Percentiles rank a stretch among this genome's conserved stretches.
These are phyloP conservation scores for Bagarius yarrelli DNA, from an alignment of 2,113 vertebrate species.

Conservation along the genomic window DNA sequence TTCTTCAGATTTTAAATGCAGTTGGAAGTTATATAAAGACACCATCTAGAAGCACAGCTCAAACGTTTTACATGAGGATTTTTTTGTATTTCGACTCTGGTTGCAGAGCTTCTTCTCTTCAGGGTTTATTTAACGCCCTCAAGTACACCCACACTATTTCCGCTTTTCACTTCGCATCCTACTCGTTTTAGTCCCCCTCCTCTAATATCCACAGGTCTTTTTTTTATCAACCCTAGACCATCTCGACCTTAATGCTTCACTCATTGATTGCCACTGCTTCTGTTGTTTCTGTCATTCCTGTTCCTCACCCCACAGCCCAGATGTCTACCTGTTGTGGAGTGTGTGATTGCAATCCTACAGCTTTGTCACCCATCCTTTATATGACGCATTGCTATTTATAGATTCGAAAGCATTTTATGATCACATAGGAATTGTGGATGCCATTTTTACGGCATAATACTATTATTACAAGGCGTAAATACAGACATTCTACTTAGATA, in stretches of 20 bases:
- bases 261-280: not conserved
- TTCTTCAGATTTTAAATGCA: not conserved
- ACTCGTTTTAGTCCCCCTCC: conserved; percentile 4
- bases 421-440: not conserved
- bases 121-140: conserved; percentile 39
- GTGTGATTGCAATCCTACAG: conserved; percentile 22
- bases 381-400: not conserved
- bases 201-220: not conserved
- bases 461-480: not conserved
- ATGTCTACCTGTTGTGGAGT: conserved; percentile 15
- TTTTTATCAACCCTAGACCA: not conserved
- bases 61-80: not conserved
- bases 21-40: not conserved
- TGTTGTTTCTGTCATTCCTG: not conserved
- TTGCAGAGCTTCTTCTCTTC: not conserved
- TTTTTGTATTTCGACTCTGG: conserved; percentile 6
- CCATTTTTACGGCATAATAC: not conserved
- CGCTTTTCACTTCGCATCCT: conserved; percentile 16
- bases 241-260: not conserved
- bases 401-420: not conserved
- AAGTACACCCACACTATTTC: conserved; percentile 36
- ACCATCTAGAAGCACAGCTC: not conserved
- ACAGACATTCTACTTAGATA: not conserved
- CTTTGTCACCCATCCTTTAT: not conserved
- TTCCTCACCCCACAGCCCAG: conserved; percentile 1